Conservation (phyloP, 2,888 invertebrate species). For the Macaria notata region DNA sequence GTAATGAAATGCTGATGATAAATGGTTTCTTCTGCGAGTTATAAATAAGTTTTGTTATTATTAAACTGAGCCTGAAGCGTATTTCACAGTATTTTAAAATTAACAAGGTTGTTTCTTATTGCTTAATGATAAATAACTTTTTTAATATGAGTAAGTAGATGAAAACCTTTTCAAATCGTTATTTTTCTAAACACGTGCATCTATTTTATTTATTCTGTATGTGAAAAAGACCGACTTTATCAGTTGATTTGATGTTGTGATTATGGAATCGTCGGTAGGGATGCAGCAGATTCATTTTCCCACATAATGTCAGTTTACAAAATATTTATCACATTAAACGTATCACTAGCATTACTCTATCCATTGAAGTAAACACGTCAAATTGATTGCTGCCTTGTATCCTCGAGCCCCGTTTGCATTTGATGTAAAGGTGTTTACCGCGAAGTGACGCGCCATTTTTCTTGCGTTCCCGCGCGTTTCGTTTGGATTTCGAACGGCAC, state of each 20-base stretch:
- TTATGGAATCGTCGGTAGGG: too few relatives aligned
- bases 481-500: conserved; percentile 44
- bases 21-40: background rate
- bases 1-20: background rate
- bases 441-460: conserved; percentile 61
- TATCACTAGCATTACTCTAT: conserved; percentile 1
- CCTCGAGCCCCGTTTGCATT: conserved; percentile 31
- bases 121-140: too few relatives aligned
- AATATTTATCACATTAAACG: too few relatives aligned
- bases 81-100: background rate
- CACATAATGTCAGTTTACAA: too few relatives aligned
- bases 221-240: too few relatives aligned
- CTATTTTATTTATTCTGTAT: too few relatives aligned
- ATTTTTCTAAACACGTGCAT: too few relatives aligned
- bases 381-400: conserved; percentile 22
- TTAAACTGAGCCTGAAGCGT: background rate
- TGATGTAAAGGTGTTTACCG: conserved; percentile 39
- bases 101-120: too few relatives aligned
- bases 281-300: too few relatives aligned
- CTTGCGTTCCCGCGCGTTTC: conserved; percentile 32
- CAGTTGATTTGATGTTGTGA: too few relatives aligned
- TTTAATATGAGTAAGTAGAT: too few relatives aligned
- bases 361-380: conserved; percentile 16
- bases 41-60: background rate
- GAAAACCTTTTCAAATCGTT: too few relatives aligned